Percentiles rank a stretch among this genome's conserved stretches.
Evolutionary conservation across 2,113 vertebrate genomes (phyloP).

Genomic region (Chaetorhynchus papuensis): DNA sequence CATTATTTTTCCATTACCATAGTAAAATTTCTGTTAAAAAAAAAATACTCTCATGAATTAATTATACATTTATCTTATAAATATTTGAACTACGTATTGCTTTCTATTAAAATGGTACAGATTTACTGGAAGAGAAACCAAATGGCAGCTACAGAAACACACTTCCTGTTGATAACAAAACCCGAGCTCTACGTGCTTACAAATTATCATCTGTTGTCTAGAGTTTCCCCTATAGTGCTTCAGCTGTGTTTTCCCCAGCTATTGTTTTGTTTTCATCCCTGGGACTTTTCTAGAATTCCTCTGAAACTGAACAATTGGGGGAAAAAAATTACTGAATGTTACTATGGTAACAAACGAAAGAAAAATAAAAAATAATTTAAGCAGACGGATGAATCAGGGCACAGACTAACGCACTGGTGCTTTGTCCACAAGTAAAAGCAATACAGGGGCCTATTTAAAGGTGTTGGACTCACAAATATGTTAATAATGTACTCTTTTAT

Average conservation of each 20-base stretch:
- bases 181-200: background rate
- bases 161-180: constrained; percentile 15
- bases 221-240: background rate
- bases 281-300: constrained; percentile 5
- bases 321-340: background rate
- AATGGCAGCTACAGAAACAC: background rate
- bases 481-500: background rate
- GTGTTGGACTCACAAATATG: background rate
- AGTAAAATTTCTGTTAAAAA: background rate
- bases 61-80: constrained; percentile 37
- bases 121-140: constrained; percentile 58
- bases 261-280: background rate
- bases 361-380: background rate
- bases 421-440: background rate
- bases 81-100: constrained; percentile 45
- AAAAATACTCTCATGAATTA: background rate
- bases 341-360: background rate
- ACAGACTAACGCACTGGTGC: background rate
- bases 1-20: background rate
- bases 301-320: background rate
- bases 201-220: background rate
- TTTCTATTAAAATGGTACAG: constrained; percentile 37
- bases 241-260: background rate
- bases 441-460: background rate
- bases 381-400: background rate